Percentiles rank a stretch among this genome's conserved stretches.
These are phyloP conservation scores for Camponotus floridanus DNA, from an alignment of 1,140 invertebrate genomes.

Conservation along the genomic window DNA sequence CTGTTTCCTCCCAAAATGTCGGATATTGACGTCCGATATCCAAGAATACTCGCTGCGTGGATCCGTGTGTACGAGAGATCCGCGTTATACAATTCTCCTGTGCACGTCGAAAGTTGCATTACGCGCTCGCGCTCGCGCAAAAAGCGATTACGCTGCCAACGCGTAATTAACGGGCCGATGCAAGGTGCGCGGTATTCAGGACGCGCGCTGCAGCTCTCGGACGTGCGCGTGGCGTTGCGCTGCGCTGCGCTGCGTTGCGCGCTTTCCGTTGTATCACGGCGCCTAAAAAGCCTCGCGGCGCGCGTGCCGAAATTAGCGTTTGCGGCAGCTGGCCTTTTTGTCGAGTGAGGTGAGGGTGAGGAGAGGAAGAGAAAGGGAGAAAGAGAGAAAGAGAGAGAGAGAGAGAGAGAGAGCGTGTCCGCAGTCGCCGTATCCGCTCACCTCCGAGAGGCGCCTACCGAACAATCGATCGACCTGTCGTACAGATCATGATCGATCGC, in stretches of 20 bases:
- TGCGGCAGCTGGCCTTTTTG: constrained; percentile 58
- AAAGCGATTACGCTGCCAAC: constrained; percentile 23
- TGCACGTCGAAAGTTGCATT: constrained; percentile 31
- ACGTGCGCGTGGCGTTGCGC: background rate
- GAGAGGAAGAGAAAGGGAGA: constrained; percentile 23
- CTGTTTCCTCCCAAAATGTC: background rate
- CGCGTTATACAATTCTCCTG: background rate
- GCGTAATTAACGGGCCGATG: constrained; percentile 39
- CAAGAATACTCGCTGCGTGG: background rate
- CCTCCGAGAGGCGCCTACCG: constrained; percentile 4
- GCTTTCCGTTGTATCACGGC: constrained; percentile 62
- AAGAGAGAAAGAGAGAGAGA: constrained; percentile 24
- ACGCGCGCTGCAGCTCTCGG: constrained; percentile 3
- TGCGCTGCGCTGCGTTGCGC: constrained; percentile 29
- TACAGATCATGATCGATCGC: constrained; percentile 44
- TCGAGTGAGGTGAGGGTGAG: background rate
- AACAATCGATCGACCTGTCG: constrained; percentile 25
- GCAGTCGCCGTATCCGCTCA: background rate
- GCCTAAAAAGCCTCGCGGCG: constrained; percentile 52
- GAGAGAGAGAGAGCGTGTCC: background rate
- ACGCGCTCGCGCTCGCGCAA: background rate
- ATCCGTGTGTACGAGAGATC: background rate
- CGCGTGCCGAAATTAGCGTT: constrained; percentile 61
- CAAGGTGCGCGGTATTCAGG: constrained; percentile 54
- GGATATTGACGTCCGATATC: background rate